phyloP scores from a whole-genome alignment of 2,888 invertebrate species.

The Cheilosia pagana region DNA sequence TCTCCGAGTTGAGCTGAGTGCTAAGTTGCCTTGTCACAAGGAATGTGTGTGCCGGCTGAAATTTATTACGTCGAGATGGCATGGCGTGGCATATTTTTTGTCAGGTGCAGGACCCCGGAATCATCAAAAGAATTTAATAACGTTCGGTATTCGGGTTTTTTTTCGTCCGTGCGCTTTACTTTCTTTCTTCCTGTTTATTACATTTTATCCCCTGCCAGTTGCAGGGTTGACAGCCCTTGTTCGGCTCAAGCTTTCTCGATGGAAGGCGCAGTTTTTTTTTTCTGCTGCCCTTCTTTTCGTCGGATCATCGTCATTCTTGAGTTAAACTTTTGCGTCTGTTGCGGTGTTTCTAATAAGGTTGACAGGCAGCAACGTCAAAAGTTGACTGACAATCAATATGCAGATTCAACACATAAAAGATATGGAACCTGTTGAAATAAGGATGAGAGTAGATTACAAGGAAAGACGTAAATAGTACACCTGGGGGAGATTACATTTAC shows the following conservation, averaged over 20 bases:
- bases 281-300: slow-evolving; percentile 28
- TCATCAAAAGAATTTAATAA: slow-evolving; percentile 74
- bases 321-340: slow-evolving; percentile 64
- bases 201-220: slow-evolving; percentile 49
- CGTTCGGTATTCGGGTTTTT: slow-evolving; percentile 53
- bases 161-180: slow-evolving; percentile 11
- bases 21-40: slow-evolving; percentile 31
- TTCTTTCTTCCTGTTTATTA: slow-evolving; percentile 54
- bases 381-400: slow-evolving; percentile 70
- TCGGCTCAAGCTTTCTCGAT: slow-evolving; percentile 10
- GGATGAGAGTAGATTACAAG: slow-evolving; percentile 45
- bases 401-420: slow-evolving; percentile 61
- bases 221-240: slow-evolving; percentile 31
- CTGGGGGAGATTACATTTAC: slow-evolving; percentile 50
- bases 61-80: slow-evolving; percentile 49
- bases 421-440: slow-evolving; percentile 66
- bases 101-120: slow-evolving; percentile 70
- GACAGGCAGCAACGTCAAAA: slow-evolving; percentile 45
- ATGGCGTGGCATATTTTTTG: slow-evolving; percentile 70
- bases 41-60: slow-evolving; percentile 44
- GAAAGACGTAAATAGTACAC: slow-evolving; percentile 51
- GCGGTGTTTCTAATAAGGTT: slow-evolving; percentile 69
- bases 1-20: slow-evolving; percentile 2
- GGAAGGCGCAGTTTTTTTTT: slow-evolving; percentile 6
- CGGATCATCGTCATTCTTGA: slow-evolving; percentile 55